phyloP scores from a whole-genome alignment of 2,797 vertebrate genomes.

The Stomatorhinus walkeri region DNA sequence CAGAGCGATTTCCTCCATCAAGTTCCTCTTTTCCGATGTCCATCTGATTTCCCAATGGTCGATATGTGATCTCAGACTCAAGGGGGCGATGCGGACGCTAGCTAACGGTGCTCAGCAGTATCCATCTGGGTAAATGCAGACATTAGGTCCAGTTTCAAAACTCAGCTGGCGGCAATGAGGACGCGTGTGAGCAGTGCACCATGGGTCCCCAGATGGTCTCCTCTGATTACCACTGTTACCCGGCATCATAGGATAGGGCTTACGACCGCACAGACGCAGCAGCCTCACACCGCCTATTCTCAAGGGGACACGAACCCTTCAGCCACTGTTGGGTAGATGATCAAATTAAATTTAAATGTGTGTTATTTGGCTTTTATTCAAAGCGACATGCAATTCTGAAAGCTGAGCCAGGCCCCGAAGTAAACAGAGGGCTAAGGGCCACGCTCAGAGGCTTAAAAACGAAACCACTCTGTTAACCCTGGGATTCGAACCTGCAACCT shows the following conservation, averaged over 20 bases:
- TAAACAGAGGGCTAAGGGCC: background rate
- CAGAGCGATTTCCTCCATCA: background rate
- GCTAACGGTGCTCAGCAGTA: background rate
- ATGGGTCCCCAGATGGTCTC: conserved; percentile 1
- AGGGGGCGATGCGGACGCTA: background rate
- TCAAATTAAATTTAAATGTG: background rate
- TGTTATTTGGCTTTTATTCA: background rate
- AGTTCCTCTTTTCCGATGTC: background rate
- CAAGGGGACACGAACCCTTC: background rate
- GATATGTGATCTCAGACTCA: background rate
- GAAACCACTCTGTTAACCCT: background rate
- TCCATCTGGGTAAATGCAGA: background rate
- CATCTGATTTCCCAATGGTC: background rate
- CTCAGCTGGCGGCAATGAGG: background rate
- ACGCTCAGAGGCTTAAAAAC: background rate
- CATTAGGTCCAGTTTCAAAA: conserved; percentile 6
- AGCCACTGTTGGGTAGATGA: background rate
- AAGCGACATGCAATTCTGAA: background rate
- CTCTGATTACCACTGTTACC: conserved; percentile 12
- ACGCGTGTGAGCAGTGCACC: background rate
- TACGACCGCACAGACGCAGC: background rate
- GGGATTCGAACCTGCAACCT: background rate
- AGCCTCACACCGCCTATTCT: background rate
- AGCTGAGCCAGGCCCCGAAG: background rate
- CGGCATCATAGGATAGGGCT: background rate